Evolutionary conservation across 2,888 invertebrate genomes (phyloP).

Genomic region (Argyresthia albistria): DNA sequence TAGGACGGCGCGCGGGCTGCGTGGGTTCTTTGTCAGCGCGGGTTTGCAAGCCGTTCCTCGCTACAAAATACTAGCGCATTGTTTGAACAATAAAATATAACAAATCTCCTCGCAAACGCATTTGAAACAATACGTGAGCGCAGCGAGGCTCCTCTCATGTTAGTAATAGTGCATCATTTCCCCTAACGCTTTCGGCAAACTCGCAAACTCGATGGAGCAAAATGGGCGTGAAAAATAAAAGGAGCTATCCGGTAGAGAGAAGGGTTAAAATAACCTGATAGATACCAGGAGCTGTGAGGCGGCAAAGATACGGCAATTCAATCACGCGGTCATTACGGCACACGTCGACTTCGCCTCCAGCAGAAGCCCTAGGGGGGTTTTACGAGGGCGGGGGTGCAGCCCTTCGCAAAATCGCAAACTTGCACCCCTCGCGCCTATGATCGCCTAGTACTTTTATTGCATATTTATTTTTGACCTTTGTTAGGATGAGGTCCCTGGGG

Average conservation of each 20-base stretch:
- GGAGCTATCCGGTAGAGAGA: constrained; percentile 15
- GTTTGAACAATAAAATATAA: constrained; percentile 6
- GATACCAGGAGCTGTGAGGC: constrained; percentile 42
- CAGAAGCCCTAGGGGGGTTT: not conserved
- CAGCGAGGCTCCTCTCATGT: not conserved
- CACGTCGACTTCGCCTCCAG: constrained; percentile 16
- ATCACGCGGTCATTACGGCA: constrained; percentile 49
- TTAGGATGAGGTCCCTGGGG: not conserved
- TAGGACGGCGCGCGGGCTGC: not conserved
- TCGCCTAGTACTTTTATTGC: constrained; percentile 47
- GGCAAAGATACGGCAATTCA: constrained; percentile 52
- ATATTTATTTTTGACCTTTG: constrained; percentile 18
- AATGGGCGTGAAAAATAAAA: not conserved
- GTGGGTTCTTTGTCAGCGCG: not conserved
- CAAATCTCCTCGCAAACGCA: constrained; percentile 9
- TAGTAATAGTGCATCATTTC: not conserved
- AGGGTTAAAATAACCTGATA: constrained; percentile 43
- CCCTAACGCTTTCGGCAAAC: no score
- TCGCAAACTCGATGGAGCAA: no score
- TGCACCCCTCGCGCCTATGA: constrained; percentile 29
- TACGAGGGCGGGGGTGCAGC: constrained; percentile 16
- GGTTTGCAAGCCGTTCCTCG: not conserved
- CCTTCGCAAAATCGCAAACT: constrained; percentile 39
- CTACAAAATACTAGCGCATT: not conserved
- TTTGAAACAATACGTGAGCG: not conserved